A percentile compares a stretch with the other conserved stretches of the same genome.
These are phyloP conservation scores for Peucedramus taeniatus DNA, from an alignment of 2,113 vertebrate species.

Conservation along the genomic window DNA sequence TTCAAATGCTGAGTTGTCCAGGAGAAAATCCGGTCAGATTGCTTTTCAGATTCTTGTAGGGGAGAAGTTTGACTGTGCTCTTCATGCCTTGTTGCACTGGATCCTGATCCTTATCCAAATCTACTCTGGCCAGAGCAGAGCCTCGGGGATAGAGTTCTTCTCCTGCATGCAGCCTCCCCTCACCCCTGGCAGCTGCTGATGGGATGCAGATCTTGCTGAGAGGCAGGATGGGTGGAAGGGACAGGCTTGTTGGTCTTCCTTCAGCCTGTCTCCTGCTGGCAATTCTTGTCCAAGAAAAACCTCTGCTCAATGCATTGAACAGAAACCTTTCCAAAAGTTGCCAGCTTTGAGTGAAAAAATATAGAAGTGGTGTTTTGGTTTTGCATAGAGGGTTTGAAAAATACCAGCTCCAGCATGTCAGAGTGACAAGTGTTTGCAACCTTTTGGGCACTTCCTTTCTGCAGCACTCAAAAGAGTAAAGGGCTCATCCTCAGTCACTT, in stretches of 20 bases:
- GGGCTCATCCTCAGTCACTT: background rate
- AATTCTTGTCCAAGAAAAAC: background rate
- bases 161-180: background rate
- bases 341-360: background rate
- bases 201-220: background rate
- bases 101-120: background rate
- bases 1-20: background rate
- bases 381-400: background rate
- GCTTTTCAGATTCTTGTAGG: background rate
- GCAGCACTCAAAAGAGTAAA: background rate
- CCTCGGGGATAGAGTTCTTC: background rate
- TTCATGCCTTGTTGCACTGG: background rate
- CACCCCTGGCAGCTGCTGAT: background rate
- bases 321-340: background rate
- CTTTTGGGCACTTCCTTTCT: background rate
- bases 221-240: background rate
- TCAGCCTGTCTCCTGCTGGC: background rate
- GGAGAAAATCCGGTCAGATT: background rate
- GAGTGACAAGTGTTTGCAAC: background rate
- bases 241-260: background rate
- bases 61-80: background rate
- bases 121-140: background rate
- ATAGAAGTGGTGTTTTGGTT: background rate
- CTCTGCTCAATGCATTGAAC: background rate
- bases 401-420: rapidly evolving